phyloP scores from a whole-genome alignment of 2,113 vertebrate species.

The Greenwoodochromis staneri region DNA sequence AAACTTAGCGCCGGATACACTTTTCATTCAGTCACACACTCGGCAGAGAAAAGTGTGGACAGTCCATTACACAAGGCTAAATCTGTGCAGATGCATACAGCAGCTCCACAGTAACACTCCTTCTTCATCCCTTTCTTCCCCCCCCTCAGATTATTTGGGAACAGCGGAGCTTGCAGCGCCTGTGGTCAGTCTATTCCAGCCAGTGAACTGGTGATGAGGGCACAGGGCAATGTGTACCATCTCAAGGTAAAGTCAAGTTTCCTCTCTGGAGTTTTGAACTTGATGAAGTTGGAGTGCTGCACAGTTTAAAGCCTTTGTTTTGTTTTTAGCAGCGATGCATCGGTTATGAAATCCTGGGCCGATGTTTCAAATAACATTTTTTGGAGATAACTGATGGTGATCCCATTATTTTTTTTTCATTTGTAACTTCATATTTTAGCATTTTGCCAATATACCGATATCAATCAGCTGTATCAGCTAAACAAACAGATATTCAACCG shows the following conservation, averaged over 20 bases:
- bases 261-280: not conserved
- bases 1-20: not conserved
- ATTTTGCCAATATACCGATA: not conserved
- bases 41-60: not conserved
- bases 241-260: constrained; percentile 83
- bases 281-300: not conserved
- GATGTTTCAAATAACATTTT: not conserved
- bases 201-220: constrained; percentile 98
- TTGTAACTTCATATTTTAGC: not conserved
- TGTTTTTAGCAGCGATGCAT: not conserved
- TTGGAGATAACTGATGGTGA: not conserved
- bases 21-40: constrained; percentile 1
- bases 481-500: not conserved
- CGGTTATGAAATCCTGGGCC: not conserved
- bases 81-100: not conserved
- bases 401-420: not conserved
- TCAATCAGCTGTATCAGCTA: not conserved
- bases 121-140: not conserved
- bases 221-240: constrained; percentile 99
- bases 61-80: not conserved
- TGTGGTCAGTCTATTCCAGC: constrained; percentile 98
- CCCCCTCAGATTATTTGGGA: constrained; percentile 91
- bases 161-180: constrained; percentile 96
- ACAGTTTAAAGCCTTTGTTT: not conserved
- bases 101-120: not conserved